Percentiles rank a stretch among this genome's conserved stretches.
phyloP scores from a whole-genome alignment of 2,888 invertebrate genomes.

The Gortyna flavago region DNA sequence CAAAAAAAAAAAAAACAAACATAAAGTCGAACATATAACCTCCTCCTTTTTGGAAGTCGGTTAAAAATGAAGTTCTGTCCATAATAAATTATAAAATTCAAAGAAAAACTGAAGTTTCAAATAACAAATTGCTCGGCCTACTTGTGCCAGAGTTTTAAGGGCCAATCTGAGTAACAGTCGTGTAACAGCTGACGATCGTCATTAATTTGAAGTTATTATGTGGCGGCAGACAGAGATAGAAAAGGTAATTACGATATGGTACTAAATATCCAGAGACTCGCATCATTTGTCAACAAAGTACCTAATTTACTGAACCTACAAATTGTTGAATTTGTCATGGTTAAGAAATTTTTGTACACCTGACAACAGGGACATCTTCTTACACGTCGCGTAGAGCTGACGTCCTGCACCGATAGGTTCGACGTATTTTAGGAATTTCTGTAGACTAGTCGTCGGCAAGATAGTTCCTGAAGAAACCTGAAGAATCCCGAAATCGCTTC shows the following conservation, averaged over 20 bases:
- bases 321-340: not conserved
- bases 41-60: too few relatives aligned
- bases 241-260: not conserved
- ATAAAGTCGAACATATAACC: too few relatives aligned
- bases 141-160: not conserved
- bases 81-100: not conserved
- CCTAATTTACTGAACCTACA: not conserved
- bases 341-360: not conserved
- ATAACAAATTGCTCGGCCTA: not conserved
- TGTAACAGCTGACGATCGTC: not conserved
- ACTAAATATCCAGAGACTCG: not conserved
- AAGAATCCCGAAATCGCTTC: too few relatives aligned
- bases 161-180: not conserved
- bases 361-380: not conserved
- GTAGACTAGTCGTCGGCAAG: too few relatives aligned
- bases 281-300: not conserved
- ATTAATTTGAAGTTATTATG: slow-evolving; percentile 5
- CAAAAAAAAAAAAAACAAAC: too few relatives aligned
- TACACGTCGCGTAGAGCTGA: too few relatives aligned
- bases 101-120: slow-evolving; percentile 1
- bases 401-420: too few relatives aligned
- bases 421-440: too few relatives aligned
- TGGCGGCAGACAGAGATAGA: not conserved
- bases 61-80: not conserved
- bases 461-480: too few relatives aligned